A percentile compares a stretch with the other conserved stretches of the same genome.
Evolutionary conservation across 2,113 vertebrate genomes (phyloP).

Genomic region (Psilopogon haemacephalus): DNA sequence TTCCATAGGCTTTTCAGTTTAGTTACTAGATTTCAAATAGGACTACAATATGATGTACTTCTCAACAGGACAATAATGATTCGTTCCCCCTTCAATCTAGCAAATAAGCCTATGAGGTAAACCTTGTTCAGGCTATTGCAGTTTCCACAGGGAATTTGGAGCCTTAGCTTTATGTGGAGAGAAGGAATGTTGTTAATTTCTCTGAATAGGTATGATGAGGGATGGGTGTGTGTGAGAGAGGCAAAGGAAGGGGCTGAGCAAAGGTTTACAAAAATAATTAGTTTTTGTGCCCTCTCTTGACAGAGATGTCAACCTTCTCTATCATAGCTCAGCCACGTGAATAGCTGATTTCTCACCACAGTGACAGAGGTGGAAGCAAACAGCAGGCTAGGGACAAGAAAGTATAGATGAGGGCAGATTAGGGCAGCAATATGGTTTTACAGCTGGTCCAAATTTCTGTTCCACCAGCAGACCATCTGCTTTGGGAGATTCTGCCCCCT

Average conservation of each 20-base stretch:
- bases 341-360: slow-evolving; percentile 24
- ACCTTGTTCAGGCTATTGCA: not conserved
- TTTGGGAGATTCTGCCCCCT: not conserved
- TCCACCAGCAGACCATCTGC: not conserved
- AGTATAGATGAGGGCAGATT: not conserved
- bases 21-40: not conserved
- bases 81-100: not conserved
- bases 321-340: not conserved
- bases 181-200: slow-evolving; percentile 12
- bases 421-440: not conserved
- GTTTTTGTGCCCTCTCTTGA: slow-evolving; percentile 19
- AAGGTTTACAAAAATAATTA: slow-evolving; percentile 46
- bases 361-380: slow-evolving; percentile 25
- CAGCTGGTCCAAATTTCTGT: not conserved
- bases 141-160: not conserved
- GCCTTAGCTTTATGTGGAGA: not conserved
- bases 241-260: not conserved
- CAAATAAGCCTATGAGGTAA: not conserved
- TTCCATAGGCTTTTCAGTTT: not conserved
- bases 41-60: not conserved
- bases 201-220: not conserved
- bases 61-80: not conserved
- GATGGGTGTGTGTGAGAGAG: not conserved
- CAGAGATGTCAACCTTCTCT: not conserved
- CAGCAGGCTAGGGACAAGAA: not conserved